Base-by-base conservation (phyloP, 2,888 invertebrate genomes). In the Orthosia cruda region DNA sequence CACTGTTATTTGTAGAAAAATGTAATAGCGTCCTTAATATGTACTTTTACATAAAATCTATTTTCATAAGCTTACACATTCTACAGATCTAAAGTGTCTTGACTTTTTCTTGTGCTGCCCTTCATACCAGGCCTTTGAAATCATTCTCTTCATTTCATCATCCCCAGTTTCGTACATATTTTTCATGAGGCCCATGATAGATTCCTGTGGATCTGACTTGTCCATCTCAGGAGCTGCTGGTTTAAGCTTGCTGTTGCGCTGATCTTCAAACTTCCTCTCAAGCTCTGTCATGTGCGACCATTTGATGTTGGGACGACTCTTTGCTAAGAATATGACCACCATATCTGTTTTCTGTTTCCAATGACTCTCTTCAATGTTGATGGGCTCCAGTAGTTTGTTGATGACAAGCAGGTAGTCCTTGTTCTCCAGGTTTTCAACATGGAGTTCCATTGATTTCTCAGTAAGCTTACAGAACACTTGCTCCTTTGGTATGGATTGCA, bases 121-220 rank as follows among this genome's bases (percentile, higher is more conserved):
- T 93, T 99, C 99, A 69, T 98, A 98, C 98, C 98, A 99, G 0
- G 99, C 98, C 94, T 99, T 99, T 4, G 98, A 98, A 86, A 99
- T 99, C 92, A 98, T 98, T 89, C 98, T 97, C 93, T 99, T 99
- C 98, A 99, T 99, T 83, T 99, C 98, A 90, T 99, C 98, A 95
- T 99, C 99, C 0, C 99, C 99, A 40, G 98, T 98, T 81, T 99
- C 98, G 92, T 99, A 98, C 99, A 99, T 99, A 92, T 99, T 98
- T 91, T 98, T 98, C 99, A 99, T 98, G 77, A 99, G 97, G 87
- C 97, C 97, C 98, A 99, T 99, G 69, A 99, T 96, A 69, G 98
- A 98, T 4, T 97, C 97, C 69, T 97, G 97, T 0, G 98, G 98
- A 90, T 98, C 98, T 55, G 95, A 97, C 61, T 96, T 95, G 0